phyloP scores from a whole-genome alignment of 2,113 vertebrate species.

The Garra rufa region DNA sequence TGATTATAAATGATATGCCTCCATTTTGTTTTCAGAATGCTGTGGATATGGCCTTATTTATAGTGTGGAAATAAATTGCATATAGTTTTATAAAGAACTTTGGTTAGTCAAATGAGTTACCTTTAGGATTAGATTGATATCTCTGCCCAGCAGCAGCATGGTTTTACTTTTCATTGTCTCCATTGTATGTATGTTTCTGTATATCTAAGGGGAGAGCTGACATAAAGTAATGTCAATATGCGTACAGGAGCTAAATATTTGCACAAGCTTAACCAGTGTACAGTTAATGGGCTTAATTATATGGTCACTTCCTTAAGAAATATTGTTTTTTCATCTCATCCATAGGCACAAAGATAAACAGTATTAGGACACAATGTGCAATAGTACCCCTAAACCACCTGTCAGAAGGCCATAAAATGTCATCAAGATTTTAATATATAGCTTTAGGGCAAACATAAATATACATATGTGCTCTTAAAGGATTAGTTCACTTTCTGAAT shows the following conservation, averaged over 20 bases:
- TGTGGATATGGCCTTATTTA: neutral
- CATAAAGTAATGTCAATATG: neutral
- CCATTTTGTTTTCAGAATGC: neutral
- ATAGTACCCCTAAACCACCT: neutral
- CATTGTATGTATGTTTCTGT: neutral
- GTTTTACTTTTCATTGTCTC: neutral
- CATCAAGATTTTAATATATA: neutral
- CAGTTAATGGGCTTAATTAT: neutral
- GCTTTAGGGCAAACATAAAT: neutral
- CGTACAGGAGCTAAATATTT: neutral
- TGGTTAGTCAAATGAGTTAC: neutral
- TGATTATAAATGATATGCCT: neutral
- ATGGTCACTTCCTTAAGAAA: neutral
- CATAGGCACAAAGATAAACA: neutral
- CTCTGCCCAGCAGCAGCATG: neutral
- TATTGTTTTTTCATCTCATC: neutral
- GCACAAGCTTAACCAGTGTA: neutral
- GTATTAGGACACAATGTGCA: neutral
- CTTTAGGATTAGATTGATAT: no score
- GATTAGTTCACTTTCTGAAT: no score
- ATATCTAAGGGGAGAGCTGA: neutral
- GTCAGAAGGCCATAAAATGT: neutral
- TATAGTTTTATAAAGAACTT: neutral
- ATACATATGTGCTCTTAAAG: neutral
- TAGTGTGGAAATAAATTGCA: neutral